These are phyloP conservation scores for Rhaphigaster nebulosa DNA, from an alignment of 2,888 invertebrate genomes.

Conservation along the genomic window DNA sequence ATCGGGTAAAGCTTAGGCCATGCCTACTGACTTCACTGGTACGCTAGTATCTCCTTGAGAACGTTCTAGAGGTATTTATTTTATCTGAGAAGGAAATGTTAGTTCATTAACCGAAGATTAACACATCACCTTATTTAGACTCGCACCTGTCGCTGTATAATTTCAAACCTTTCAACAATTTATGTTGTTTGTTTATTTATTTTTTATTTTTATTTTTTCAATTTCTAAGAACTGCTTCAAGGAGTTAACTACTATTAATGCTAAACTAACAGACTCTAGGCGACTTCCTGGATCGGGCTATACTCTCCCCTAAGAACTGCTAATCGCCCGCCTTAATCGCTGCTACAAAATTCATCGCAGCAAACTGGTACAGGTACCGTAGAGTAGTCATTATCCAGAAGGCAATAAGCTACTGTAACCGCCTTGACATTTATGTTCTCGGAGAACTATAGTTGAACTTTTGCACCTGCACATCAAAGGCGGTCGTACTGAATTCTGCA, in stretches of 20 bases:
- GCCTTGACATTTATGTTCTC: background rate
- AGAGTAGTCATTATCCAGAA: background rate
- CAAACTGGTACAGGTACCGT: background rate
- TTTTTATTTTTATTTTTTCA: background rate
- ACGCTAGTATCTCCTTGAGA: background rate
- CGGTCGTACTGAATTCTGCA: background rate
- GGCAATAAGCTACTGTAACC: background rate
- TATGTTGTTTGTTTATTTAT: background rate
- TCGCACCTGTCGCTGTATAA: constrained; percentile 8
- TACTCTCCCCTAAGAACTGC: background rate
- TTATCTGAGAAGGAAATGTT: background rate
- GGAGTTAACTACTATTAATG: background rate
- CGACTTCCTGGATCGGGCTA: background rate
- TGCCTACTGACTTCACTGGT: background rate
- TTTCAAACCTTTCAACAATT: constrained; percentile 12
- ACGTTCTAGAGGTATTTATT: background rate
- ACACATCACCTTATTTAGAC: constrained; percentile 4
- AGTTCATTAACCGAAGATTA: constrained; percentile 28
- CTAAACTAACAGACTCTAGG: background rate
- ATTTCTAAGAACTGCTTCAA: background rate
- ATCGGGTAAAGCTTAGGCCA: no score
- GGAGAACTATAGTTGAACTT: background rate
- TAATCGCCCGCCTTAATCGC: background rate
- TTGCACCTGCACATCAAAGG: constrained; percentile 14
- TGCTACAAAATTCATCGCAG: background rate